A percentile compares a stretch with the other conserved stretches of the same genome.
Evolutionary conservation across 92 coral and sea anemone genomes (phyloP).

Genomic region (Actinernus sp.): DNA sequence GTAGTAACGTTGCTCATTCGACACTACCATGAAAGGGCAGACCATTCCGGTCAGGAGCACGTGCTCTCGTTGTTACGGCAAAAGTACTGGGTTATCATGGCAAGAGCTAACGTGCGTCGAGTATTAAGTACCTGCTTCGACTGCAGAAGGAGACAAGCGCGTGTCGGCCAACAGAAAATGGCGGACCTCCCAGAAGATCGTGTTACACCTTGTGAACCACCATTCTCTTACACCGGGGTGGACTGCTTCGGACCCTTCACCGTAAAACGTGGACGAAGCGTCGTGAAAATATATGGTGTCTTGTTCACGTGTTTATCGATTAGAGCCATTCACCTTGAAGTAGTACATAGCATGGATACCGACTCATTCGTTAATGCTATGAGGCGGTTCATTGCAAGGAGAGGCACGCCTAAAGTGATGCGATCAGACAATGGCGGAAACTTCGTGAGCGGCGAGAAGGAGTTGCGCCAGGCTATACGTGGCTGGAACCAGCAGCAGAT

Average conservation of each 20-base stretch:
- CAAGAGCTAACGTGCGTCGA: constrained; percentile 44
- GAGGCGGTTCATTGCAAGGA: constrained; percentile 48
- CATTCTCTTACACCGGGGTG: constrained; percentile 45
- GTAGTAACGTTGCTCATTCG: constrained; percentile 29
- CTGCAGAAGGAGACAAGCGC: constrained; percentile 47
- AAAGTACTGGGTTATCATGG: constrained; percentile 50
- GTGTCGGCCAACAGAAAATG: constrained; percentile 45
- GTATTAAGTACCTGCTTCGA: constrained; percentile 37
- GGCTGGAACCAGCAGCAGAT: constrained; percentile 50
- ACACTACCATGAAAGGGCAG: constrained; percentile 38
- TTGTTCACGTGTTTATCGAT: constrained; percentile 39
- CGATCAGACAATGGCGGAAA: constrained; percentile 62
- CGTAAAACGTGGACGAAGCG: constrained; percentile 36
- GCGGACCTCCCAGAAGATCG: constrained; percentile 47
- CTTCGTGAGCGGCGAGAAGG: constrained; percentile 59
- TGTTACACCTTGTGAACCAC: constrained; percentile 56
- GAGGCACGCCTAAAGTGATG: constrained; percentile 54
- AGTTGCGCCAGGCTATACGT: constrained; percentile 52
- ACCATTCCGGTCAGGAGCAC: constrained; percentile 62
- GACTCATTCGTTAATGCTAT: constrained; percentile 42
- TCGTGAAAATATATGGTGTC: constrained; percentile 50
- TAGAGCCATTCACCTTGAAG: constrained; percentile 50
- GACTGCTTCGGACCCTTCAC: constrained; percentile 57
- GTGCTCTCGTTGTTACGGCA: constrained; percentile 49
- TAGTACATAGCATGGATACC: constrained; percentile 42